Evolutionary conservation across 2,888 invertebrate genomes (phyloP).

Genomic region (Hyposoter didymator): DNA sequence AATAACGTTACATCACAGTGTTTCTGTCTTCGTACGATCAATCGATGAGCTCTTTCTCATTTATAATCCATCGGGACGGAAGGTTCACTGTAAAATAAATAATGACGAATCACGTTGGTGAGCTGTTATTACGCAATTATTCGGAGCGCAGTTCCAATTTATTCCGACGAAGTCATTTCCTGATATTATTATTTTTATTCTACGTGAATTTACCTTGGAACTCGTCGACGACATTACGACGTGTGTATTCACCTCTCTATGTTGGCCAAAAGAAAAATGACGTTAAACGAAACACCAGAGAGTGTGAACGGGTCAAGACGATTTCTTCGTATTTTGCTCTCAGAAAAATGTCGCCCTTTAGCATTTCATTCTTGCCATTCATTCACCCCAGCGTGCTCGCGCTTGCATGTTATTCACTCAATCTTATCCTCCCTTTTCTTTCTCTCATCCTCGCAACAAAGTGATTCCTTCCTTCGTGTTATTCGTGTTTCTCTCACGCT

Average conservation of each 20-base stretch:
- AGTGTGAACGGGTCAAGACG: constrained; percentile 32
- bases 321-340: constrained; percentile 30
- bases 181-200: background rate
- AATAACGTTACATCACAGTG: constrained; percentile 31
- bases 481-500: constrained; percentile 21
- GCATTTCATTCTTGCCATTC: constrained; percentile 24
- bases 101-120: background rate
- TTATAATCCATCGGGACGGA: background rate
- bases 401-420: constrained; percentile 12
- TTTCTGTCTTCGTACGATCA: background rate
- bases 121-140: background rate
- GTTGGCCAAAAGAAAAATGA: constrained; percentile 2
- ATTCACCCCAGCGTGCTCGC: constrained; percentile 9
- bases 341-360: constrained; percentile 42
- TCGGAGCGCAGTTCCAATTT: background rate
- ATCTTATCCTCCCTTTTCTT: background rate
- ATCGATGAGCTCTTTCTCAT: background rate
- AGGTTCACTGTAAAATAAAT: background rate
- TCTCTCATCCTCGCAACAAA: constrained; percentile 13
- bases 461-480: constrained; percentile 31
- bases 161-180: background rate
- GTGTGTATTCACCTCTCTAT: background rate
- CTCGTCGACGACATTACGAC: background rate
- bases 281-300: constrained; percentile 29
- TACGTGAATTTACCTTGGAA: background rate